Percentiles rank a stretch among this genome's conserved stretches.
Conservation (phyloP, 2,797 vertebrate species). For the Sardinella longiceps region DNA sequence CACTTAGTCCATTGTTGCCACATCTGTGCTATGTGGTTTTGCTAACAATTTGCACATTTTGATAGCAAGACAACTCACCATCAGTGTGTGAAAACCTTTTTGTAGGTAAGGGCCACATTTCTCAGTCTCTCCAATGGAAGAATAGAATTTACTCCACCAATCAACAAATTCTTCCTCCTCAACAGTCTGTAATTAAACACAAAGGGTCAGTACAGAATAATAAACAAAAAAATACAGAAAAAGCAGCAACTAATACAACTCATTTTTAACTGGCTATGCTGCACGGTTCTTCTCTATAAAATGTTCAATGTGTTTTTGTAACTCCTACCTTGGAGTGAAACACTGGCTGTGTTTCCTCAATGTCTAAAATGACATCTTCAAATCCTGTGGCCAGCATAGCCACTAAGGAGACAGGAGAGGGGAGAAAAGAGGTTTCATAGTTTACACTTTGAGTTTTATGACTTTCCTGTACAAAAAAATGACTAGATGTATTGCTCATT, state of each 20-base stretch:
- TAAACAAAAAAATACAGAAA: not conserved
- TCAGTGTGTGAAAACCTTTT: slow-evolving; percentile 93
- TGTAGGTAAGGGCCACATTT: slow-evolving; percentile 91
- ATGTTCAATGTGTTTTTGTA: too few relatives aligned
- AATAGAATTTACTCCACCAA: slow-evolving; percentile 99
- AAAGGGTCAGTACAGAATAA: not conserved
- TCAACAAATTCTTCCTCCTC: slow-evolving; percentile 93
- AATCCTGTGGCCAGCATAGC: slow-evolving; percentile 74
- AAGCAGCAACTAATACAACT: too few relatives aligned
- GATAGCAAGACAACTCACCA: slow-evolving; percentile 80
- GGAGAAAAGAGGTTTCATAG: not conserved
- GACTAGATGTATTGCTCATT: not conserved
- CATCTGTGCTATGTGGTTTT: too few relatives aligned
- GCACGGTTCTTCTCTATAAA: too few relatives aligned
- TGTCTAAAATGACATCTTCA: slow-evolving; percentile 83
- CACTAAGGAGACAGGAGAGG: slow-evolving; percentile 72
- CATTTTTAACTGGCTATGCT: too few relatives aligned
- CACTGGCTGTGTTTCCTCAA: slow-evolving; percentile 84
- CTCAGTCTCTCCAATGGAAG: slow-evolving; percentile 85
- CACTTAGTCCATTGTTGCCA: too few relatives aligned
- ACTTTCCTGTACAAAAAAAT: not conserved
- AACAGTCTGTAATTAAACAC: slow-evolving; percentile 34
- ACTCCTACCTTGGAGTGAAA: slow-evolving; percentile 82
- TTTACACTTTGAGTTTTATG: too few relatives aligned
- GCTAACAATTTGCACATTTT: too few relatives aligned